Percentiles rank a stretch among this genome's conserved stretches.
Evolutionary conservation across 2,113 vertebrate species (phyloP).

Genomic region (Pogona vitticeps): DNA sequence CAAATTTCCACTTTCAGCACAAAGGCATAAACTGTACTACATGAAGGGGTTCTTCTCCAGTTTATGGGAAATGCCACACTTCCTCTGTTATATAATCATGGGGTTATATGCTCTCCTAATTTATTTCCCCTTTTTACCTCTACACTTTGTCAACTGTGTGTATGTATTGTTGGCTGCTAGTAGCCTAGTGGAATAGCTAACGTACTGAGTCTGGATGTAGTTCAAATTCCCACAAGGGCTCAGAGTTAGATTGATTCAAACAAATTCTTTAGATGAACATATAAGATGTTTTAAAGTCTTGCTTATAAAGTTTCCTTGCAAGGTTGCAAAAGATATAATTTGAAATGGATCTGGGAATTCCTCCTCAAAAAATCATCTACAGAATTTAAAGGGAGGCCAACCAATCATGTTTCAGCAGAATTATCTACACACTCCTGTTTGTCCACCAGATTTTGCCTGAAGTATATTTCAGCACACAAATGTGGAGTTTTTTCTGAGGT

Average conservation of each 20-base stretch:
- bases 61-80: not conserved
- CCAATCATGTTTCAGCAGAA: not conserved
- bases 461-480: not conserved
- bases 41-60: not conserved
- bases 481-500: not conserved
- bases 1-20: not conserved
- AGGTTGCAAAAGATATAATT: not conserved
- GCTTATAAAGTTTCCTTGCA: not conserved
- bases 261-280: not conserved
- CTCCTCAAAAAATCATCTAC: not conserved
- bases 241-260: not conserved
- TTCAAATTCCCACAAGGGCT: too few species aligned
- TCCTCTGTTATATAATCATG: not conserved
- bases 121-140: not conserved
- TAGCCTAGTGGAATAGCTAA: too few species aligned
- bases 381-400: not conserved
- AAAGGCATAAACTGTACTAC: not conserved
- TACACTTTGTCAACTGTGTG: not conserved
- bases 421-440: not conserved
- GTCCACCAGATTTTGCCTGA: not conserved
- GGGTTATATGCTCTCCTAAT: too few species aligned
- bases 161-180: not conserved
- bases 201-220: slow-evolving; percentile 15
- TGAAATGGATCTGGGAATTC: not conserved
- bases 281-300: too few species aligned